phyloP scores from a whole-genome alignment of 2,113 vertebrate species.

The Clarias magur region DNA sequence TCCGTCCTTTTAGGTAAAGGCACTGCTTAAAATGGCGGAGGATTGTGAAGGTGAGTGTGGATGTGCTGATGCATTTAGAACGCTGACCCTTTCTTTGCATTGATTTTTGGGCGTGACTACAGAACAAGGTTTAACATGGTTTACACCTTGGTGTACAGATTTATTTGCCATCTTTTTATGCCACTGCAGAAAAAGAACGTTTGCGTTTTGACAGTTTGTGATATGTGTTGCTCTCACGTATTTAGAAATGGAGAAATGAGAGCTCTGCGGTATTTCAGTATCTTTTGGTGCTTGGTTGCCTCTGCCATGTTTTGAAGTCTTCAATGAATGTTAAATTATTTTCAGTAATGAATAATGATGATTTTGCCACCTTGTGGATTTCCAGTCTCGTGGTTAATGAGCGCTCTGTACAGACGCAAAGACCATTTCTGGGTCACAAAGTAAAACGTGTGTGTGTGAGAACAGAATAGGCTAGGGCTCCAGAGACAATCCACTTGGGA shows the following conservation, averaged over 20 bases:
- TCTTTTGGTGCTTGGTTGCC: neutral
- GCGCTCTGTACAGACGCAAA: neutral
- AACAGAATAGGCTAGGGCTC: conserved; percentile 11
- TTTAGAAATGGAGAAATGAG: neutral
- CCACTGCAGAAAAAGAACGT: neutral
- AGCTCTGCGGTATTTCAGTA: neutral
- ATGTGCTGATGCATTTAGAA: neutral
- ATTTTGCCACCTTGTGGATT: neutral
- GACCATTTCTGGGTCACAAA: conserved; percentile 16
- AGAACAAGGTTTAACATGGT: neutral
- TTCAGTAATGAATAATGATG: too few species aligned
- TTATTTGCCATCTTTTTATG: neutral
- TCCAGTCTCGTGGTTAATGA: conserved; percentile 24
- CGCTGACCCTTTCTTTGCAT: neutral
- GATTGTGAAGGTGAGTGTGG: neutral
- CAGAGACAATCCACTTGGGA: conserved; percentile 14
- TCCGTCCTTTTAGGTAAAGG: conserved; percentile 22
- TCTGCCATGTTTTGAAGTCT: neutral
- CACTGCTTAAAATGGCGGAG: conserved; percentile 12
- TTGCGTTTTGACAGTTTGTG: neutral
- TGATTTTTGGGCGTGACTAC: neutral
- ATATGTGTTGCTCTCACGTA: neutral
- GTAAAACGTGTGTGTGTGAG: conserved; percentile 16
- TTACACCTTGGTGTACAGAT: neutral
- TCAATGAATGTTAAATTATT: neutral